phyloP scores from a whole-genome alignment of 2,797 vertebrate species.

The Loris lydekkerianus region DNA sequence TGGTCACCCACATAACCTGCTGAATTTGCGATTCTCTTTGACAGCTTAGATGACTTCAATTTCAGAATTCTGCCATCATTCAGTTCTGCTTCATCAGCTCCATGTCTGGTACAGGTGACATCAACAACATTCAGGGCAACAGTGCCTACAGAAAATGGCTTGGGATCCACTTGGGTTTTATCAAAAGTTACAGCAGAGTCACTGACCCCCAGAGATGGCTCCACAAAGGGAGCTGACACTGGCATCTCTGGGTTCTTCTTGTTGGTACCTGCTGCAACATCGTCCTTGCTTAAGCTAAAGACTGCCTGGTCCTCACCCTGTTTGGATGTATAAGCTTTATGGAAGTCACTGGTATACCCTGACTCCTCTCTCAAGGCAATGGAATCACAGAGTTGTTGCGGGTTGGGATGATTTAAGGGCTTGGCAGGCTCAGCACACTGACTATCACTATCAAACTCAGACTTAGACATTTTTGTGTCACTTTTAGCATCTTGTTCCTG shows the following conservation, averaged over 20 bases:
- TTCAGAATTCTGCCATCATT: slow-evolving; percentile 91
- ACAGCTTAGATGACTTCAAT: slow-evolving; percentile 94
- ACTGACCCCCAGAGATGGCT: slow-evolving; percentile 78
- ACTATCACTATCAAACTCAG: slow-evolving; percentile 85
- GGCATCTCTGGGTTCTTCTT: slow-evolving; percentile 86
- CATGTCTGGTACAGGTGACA: slow-evolving; percentile 87
- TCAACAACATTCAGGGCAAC: slow-evolving; percentile 81
- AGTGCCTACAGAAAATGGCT: slow-evolving; percentile 86
- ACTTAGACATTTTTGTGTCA: slow-evolving; percentile 82
- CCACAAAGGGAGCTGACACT: slow-evolving; percentile 82
- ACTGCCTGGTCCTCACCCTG: slow-evolving; percentile 84
- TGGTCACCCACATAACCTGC: slow-evolving; percentile 97
- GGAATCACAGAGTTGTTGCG: slow-evolving; percentile 90
- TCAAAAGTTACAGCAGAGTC: slow-evolving; percentile 83
- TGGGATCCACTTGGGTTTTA: slow-evolving; percentile 87
- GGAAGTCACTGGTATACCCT: slow-evolving; percentile 87
- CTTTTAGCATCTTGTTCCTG: slow-evolving; percentile 90
- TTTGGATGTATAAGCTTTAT: slow-evolving; percentile 87
- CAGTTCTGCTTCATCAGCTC: slow-evolving; percentile 89
- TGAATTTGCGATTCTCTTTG: slow-evolving; percentile 97
- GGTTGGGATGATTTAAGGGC: slow-evolving; percentile 86
- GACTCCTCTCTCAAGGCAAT: slow-evolving; percentile 87
- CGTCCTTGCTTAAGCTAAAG: slow-evolving; percentile 88
- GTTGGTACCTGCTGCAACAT: slow-evolving; percentile 83
- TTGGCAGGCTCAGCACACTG: slow-evolving; percentile 86